phyloP scores from a whole-genome alignment of 2,113 vertebrate species.

The Cyanoramphus novaezelandiae region DNA sequence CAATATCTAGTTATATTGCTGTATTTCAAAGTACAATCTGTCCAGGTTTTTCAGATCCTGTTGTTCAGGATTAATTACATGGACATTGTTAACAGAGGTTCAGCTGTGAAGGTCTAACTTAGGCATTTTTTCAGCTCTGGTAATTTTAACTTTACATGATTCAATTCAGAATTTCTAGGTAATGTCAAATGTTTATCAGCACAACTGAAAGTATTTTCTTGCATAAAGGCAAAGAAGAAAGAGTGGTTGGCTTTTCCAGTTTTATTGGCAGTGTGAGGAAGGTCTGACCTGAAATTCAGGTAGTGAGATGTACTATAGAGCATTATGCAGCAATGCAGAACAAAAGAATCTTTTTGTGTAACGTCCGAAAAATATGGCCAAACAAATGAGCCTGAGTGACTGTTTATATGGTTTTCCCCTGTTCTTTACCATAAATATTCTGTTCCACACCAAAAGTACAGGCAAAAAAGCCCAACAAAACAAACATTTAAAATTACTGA shows the following conservation, averaged over 20 bases:
- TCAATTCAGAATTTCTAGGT: not conserved
- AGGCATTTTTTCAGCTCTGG: not conserved
- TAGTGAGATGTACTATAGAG: not conserved
- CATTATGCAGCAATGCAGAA: not conserved
- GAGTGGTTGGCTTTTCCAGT: not conserved
- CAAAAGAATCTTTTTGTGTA: not conserved
- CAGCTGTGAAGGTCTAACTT: not conserved
- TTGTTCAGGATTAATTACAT: not conserved
- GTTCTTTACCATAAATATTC: not conserved
- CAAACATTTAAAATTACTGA: not conserved
- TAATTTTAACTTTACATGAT: not conserved
- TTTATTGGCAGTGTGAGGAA: not conserved
- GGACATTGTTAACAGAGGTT: not conserved
- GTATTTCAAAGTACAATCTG: not conserved
- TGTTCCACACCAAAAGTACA: not conserved
- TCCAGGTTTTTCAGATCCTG: not conserved
- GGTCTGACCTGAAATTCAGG: not conserved
- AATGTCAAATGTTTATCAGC: not conserved
- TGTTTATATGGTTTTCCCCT: not conserved
- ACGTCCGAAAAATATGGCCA: fast-evolving
- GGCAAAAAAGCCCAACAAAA: not conserved
- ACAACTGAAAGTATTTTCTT: not conserved
- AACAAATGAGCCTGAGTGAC: not conserved
- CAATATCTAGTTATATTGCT: not conserved
- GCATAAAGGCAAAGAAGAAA: not conserved